Conservation (phyloP, 1,140 invertebrate genomes). For the Sarcophaga peregrina region DNA sequence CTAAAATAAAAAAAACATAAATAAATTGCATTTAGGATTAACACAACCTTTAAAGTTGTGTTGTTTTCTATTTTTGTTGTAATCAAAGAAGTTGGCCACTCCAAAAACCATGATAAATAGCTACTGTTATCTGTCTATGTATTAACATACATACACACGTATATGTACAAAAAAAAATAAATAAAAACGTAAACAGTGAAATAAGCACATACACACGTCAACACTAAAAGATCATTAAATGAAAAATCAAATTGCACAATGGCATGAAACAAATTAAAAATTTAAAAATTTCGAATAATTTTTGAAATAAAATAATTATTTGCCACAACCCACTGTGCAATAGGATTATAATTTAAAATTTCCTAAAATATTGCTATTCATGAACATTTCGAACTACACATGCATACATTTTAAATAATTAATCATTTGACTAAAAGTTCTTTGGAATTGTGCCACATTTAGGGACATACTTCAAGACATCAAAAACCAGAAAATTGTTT, state of each 20-base stretch:
- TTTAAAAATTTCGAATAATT: too few species aligned
- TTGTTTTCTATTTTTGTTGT: background rate
- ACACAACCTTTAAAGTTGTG: constrained; percentile 32
- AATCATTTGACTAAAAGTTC: constrained; percentile 28
- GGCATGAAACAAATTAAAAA: too few species aligned
- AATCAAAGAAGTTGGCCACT: background rate
- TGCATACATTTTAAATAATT: background rate
- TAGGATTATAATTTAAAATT: too few species aligned
- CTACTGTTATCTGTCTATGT: too few species aligned
- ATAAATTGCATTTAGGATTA: constrained; percentile 25
- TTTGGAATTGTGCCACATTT: constrained; percentile 29
- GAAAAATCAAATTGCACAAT: too few species aligned
- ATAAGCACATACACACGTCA: background rate
- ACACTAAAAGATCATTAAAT: too few species aligned
- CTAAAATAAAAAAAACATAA: constrained; percentile 17
- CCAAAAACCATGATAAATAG: background rate
- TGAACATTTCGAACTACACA: too few species aligned
- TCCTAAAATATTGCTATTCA: too few species aligned
- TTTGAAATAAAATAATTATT: too few species aligned
- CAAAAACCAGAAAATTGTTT: background rate
- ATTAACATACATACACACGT: too few species aligned
- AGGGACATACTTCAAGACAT: background rate
- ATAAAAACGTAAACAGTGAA: background rate
- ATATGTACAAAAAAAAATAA: background rate
- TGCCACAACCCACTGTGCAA: too few species aligned